Evolutionary conservation across 2,797 vertebrate species (phyloP).

Genomic region (Vultur gryphus): DNA sequence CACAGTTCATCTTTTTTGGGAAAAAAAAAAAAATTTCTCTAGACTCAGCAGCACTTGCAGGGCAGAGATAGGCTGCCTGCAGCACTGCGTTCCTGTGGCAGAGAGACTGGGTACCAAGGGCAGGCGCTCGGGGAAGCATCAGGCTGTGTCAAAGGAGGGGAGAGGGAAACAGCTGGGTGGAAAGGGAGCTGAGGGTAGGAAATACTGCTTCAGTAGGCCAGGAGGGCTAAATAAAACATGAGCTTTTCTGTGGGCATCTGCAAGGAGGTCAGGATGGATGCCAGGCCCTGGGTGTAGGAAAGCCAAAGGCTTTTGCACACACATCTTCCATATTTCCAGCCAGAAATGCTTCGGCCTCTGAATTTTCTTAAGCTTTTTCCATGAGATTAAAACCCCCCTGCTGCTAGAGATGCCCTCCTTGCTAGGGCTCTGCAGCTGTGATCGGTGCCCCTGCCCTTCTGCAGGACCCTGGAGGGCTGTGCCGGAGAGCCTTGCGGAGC

Average conservation of each 20-base stretch:
- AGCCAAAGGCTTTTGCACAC: background rate
- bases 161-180: background rate
- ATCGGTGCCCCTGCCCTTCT: rapidly evolving
- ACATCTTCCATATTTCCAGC: background rate
- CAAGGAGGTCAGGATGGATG: background rate
- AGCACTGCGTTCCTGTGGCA: rapidly evolving
- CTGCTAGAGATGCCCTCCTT: background rate
- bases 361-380: background rate
- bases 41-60: background rate
- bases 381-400: background rate
- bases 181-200: background rate
- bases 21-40: background rate
- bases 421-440: background rate
- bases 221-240: background rate
- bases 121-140: background rate
- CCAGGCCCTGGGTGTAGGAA: background rate
- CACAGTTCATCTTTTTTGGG: background rate
- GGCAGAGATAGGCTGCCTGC: background rate
- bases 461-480: background rate
- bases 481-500: background rate
- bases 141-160: background rate
- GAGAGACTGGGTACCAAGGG: background rate
- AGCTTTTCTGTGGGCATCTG: background rate
- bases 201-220: background rate
- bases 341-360: background rate